Conservation (phyloP, 2,797 vertebrate species). For the Lindbergichthys nudifrons region DNA sequence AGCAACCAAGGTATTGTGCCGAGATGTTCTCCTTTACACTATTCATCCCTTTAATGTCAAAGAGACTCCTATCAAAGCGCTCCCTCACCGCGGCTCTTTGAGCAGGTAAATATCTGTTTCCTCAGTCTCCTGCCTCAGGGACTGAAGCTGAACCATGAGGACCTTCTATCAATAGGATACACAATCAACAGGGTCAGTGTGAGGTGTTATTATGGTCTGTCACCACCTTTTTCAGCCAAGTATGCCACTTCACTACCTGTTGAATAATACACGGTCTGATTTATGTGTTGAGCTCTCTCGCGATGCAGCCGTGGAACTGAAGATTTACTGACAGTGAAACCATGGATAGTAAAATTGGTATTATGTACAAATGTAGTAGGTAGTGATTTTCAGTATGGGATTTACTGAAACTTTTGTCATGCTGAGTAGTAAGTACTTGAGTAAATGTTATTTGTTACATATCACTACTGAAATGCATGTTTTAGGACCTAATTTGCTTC, state of each 20-base stretch:
- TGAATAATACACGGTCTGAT: conserved; percentile 19
- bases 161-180: conserved; percentile 17
- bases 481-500: background rate
- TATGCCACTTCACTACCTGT: conserved; percentile 7
- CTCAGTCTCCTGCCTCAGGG: conserved; percentile 26
- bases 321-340: conserved; percentile 5
- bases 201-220: conserved; percentile 15
- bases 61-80: conserved; percentile 34
- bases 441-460: too few species aligned
- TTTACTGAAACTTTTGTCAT: too few species aligned
- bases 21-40: conserved; percentile 20
- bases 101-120: conserved; percentile 50
- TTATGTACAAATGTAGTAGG: background rate
- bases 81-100: conserved; percentile 30
- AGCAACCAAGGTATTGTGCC: conserved; percentile 32
- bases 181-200: conserved; percentile 49
- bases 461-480: too few species aligned
- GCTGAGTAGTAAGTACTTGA: too few species aligned
- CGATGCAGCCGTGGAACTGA: background rate
- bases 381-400: background rate
- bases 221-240: conserved; percentile 23
- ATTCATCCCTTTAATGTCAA: conserved; percentile 22
- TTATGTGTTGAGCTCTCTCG: conserved; percentile 4
- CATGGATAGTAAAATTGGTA: background rate
- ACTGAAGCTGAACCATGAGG: conserved; percentile 31